Conservation (phyloP, 2,797 vertebrate species). For the Ptychadena robeensis region DNA sequence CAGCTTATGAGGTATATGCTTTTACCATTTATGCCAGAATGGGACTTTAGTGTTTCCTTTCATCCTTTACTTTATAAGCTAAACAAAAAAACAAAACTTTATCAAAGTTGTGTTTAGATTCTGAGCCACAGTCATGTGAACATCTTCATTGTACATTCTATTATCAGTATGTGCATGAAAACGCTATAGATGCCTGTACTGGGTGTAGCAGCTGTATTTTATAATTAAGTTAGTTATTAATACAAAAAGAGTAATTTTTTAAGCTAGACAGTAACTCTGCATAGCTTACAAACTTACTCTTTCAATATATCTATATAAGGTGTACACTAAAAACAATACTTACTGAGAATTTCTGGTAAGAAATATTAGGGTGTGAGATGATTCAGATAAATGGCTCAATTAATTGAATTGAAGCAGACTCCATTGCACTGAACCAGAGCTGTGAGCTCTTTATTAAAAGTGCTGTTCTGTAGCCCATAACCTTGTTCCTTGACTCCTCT, state of each 20-base stretch:
- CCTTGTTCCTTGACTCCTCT: conserved; percentile 97
- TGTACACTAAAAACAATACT: conserved; percentile 79
- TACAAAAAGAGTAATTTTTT: neutral
- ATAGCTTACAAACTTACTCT: neutral
- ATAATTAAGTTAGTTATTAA: conserved; percentile 8
- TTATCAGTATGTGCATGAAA: neutral
- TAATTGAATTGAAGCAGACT: conserved; percentile 85
- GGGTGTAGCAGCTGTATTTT: neutral
- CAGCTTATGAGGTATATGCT: too few relatives aligned
- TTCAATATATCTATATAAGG: conserved; percentile 20
- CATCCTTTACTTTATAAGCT: neutral
- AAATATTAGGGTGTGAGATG: conserved; percentile 84
- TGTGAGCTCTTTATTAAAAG: conserved; percentile 92
- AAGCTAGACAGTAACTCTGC: neutral
- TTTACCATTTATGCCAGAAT: too few relatives aligned
- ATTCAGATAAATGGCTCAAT: conserved; percentile 98
- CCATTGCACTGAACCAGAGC: conserved; percentile 79
- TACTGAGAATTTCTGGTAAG: conserved; percentile 89
- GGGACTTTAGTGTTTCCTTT: too few relatives aligned
- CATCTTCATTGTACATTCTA: neutral
- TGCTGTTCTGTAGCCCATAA: conserved; percentile 89
- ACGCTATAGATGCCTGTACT: neutral
- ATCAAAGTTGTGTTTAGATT: too few relatives aligned
- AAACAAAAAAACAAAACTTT: too few relatives aligned
- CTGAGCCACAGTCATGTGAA: too few relatives aligned